Evolutionary conservation across 2,888 invertebrate genomes (phyloP).

Genomic region (Morinoia aosen): DNA sequence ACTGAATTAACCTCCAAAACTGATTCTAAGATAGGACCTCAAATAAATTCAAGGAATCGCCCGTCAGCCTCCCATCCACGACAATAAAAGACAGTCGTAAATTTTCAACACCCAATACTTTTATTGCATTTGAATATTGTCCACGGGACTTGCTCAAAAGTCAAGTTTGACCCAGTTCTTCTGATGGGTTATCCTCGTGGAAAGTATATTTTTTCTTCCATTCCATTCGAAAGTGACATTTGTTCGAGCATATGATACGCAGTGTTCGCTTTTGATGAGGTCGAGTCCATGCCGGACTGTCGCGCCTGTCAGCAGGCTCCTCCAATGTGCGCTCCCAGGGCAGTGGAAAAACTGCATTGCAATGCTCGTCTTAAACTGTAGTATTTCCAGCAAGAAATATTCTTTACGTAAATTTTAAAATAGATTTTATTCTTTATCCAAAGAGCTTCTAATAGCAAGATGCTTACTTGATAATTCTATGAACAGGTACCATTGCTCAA

Average conservation of each 20-base stretch:
- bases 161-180: neutral
- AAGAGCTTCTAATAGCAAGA: neutral
- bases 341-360: neutral
- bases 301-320: neutral
- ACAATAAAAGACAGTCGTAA: conserved; percentile 48
- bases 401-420: neutral
- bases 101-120: conserved; percentile 52
- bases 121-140: conserved; percentile 48
- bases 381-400: neutral
- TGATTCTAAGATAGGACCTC: conserved; percentile 50
- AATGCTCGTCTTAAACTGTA: neutral
- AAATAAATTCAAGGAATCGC: conserved; percentile 49
- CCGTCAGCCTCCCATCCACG: conserved; percentile 46
- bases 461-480: neutral
- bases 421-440: neutral
- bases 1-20: conserved; percentile 50
- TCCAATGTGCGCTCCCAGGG: neutral
- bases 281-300: neutral
- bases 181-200: neutral
- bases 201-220: neutral
- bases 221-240: conserved; percentile 22
- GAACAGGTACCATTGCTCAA: neutral
- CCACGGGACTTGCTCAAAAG: conserved; percentile 16
- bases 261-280: neutral
- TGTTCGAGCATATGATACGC: conserved; percentile 29